Percentiles rank a stretch among this genome's conserved stretches.
These are phyloP conservation scores for Hirudinaria manillensis DNA, from an alignment of 2,888 invertebrate species.

Conservation along the genomic window DNA sequence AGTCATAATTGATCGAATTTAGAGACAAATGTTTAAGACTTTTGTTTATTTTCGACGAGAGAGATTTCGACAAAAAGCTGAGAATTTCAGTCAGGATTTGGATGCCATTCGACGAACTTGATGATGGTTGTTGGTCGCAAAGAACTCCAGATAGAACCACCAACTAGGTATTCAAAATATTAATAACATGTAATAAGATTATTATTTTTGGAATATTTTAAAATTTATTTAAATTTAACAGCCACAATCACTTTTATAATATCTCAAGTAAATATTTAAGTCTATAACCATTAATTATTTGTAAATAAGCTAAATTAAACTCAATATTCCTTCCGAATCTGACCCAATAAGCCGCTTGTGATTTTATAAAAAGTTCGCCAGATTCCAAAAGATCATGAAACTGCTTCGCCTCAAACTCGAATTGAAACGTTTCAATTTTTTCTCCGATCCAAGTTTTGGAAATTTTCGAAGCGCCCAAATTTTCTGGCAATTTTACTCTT, in stretches of 20 bases:
- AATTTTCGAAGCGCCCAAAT: slow-evolving; percentile 2
- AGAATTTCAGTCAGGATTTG: not conserved
- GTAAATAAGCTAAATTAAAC: not conserved
- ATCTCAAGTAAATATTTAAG: not conserved
- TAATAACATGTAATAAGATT: not conserved
- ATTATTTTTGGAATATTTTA: not conserved
- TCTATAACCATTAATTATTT: not conserved
- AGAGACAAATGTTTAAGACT: not conserved
- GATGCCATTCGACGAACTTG: not conserved
- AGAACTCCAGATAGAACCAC: not conserved
- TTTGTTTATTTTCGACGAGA: not conserved
- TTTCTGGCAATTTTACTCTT: not conserved
- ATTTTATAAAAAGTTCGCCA: too few species aligned
- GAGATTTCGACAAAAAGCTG: not conserved
- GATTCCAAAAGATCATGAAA: too few species aligned
- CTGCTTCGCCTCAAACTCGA: too few species aligned
- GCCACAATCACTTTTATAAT: too few species aligned
- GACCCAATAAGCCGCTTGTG: too few species aligned
- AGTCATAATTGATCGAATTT: not conserved
- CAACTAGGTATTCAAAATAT: too few species aligned
- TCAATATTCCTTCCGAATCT: not conserved
- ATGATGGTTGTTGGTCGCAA: not conserved
- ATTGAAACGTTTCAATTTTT: too few species aligned
- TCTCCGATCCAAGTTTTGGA: not conserved
- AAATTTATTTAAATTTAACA: too few species aligned